Base-by-base conservation (phyloP, 2,888 invertebrate genomes). In the Empis stercorea region DNA sequence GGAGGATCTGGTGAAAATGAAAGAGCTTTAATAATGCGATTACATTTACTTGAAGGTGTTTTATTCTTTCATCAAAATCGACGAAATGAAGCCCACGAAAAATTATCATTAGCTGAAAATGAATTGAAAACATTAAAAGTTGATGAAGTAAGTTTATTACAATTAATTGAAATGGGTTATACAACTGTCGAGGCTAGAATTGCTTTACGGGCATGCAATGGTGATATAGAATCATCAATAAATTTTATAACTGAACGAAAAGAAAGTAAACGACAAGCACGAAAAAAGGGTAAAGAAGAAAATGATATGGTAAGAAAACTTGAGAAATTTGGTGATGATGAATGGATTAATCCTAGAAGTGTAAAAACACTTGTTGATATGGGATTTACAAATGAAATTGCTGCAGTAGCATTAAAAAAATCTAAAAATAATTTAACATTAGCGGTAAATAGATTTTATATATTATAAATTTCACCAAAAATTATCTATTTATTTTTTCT, bases 41-140 rank as follows among this genome's bases (percentile, higher is more conserved):
- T 89, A 15, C 84, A 87, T 66, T 64, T 89, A 44, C 71, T 89
- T 44, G 87, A 89, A 68, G 87, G 83, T 7, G 81, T 89, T 47
- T 78, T 86, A 20, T 72, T 80, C 1, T 89, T 81, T 60, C 87
- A 88, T 62, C 80, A 84, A 66, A 84, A 86, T 62, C 76, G 75
- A 49, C 70, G 81, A 1, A 65, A 69, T 1, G 79, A 81, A 48
- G 82, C 87, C 1, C 69, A 70, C 40, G 61, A 64, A 1, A 66
- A 83, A 36, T 69, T 89, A 1, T 71, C 71, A 20, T 68, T 73
- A 52, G 85, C 82, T 0, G 78, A 83, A 56, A 52, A 58, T 0
- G 86, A 87, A 57, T 64, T 87, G n/a, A 68, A 70, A 32, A 64
- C 68, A 2, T 63, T 88, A 10, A 76, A 79, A 61, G 76, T 81